A percentile compares a stretch with the other conserved stretches of the same genome.
These are phyloP conservation scores for Sesia bembeciformis DNA, from an alignment of 2,888 invertebrate species.

Conservation along the genomic window DNA sequence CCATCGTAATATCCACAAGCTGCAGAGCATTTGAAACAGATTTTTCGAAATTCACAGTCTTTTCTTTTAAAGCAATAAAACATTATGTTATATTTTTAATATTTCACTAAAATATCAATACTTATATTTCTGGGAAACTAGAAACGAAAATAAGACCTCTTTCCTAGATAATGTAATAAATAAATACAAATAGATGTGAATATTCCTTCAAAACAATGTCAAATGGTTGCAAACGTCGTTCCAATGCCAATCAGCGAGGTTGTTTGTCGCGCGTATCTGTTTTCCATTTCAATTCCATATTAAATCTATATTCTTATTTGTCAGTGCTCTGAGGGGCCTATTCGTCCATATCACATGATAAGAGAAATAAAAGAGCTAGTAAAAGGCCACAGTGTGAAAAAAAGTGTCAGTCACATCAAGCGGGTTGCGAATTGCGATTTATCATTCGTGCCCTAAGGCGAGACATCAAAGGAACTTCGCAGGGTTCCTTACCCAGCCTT, in stretches of 20 bases:
- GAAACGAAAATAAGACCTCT: too few relatives aligned
- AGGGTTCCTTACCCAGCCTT: slow-evolving; percentile 35
- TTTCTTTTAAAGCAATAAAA: too few relatives aligned
- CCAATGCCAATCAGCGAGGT: not conserved
- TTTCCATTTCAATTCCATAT: slow-evolving; percentile 5
- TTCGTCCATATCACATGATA: slow-evolving; percentile 44
- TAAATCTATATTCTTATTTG: slow-evolving; percentile 25
- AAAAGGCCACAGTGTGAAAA: slow-evolving; percentile 40
- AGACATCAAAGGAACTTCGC: slow-evolving; percentile 52
- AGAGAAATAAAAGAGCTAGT: slow-evolving; percentile 43
- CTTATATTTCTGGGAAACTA: too few relatives aligned
- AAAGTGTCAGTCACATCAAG: slow-evolving; percentile 52
- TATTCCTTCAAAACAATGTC: too few relatives aligned
- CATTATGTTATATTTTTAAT: too few relatives aligned
- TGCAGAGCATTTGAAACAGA: too few relatives aligned
- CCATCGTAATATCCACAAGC: too few relatives aligned
- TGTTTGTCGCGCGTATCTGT: not conserved
- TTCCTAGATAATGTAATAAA: too few relatives aligned
- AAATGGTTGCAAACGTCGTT: too few relatives aligned
- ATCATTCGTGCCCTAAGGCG: slow-evolving; percentile 44
- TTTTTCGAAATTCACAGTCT: too few relatives aligned
- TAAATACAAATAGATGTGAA: too few relatives aligned
- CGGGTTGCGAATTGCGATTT: slow-evolving; percentile 47
- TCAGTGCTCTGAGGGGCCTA: slow-evolving; percentile 36
- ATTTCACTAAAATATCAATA: too few relatives aligned